Evolutionary conservation across 2,888 invertebrate species (phyloP).

Genomic region (Petrolisthes cinctipes): DNA sequence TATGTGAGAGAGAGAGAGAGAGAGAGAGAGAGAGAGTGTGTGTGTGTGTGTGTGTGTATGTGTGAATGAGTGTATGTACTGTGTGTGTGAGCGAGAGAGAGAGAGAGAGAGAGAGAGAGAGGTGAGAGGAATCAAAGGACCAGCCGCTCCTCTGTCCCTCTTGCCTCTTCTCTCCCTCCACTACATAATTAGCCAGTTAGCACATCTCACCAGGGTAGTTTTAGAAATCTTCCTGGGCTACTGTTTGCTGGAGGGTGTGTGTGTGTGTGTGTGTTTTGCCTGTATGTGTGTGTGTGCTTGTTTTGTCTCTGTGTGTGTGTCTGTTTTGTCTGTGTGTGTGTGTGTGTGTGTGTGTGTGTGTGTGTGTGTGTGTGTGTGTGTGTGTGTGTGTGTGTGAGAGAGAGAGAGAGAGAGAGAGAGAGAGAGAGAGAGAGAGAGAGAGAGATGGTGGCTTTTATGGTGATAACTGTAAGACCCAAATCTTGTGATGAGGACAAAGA

Average conservation of each 20-base stretch:
- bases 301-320: too few relatives aligned
- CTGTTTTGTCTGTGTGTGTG: too few relatives aligned
- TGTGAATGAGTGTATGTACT: background rate
- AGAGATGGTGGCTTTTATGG: slow-evolving; percentile 11
- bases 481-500: slow-evolving; percentile 1
- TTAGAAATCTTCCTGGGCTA: slow-evolving; percentile 24
- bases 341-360: too few relatives aligned
- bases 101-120: background rate
- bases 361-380: background rate
- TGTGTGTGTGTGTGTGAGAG: slow-evolving; percentile 9
- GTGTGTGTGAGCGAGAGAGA: too few relatives aligned
- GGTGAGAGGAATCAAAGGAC: slow-evolving; percentile 12
- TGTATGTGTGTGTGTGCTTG: too few relatives aligned
- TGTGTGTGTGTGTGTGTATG: background rate
- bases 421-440: slow-evolving; percentile 5
- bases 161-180: slow-evolving; percentile 28
- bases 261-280: background rate
- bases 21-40: slow-evolving; percentile 5
- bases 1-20: slow-evolving; percentile 6
- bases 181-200: slow-evolving; percentile 50
- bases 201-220: slow-evolving; percentile 38
- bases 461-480: slow-evolving; percentile 27
- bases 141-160: background rate
- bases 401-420: background rate
- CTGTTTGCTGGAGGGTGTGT: slow-evolving; percentile 32